A percentile compares a stretch with the other conserved stretches of the same genome.
These are phyloP conservation scores for Drosophila equinoxialis DNA, from an alignment of 1,140 invertebrate species.

Conservation along the genomic window DNA sequence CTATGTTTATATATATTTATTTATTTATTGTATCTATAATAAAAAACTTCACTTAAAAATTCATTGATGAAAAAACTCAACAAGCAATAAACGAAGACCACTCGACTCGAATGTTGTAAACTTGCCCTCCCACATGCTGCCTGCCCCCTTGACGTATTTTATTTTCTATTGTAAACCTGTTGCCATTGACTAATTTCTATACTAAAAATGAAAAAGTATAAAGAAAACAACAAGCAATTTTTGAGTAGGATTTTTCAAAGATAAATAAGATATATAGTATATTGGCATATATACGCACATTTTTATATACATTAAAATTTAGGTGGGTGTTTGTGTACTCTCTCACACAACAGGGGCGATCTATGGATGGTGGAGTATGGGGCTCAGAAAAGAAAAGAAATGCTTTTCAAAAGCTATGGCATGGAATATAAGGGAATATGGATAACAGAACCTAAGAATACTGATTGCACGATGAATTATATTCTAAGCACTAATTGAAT, in stretches of 20 bases:
- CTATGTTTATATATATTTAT: slow-evolving; percentile 5
- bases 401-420: background rate
- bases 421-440: background rate
- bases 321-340: slow-evolving; percentile 3
- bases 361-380: background rate
- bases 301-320: background rate
- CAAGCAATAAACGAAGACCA: slow-evolving; percentile 14
- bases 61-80: slow-evolving; percentile 65
- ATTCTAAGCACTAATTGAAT: too few species aligned
- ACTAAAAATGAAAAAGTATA: slow-evolving; percentile 36
- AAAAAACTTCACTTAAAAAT: slow-evolving; percentile 28
- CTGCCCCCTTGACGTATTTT: slow-evolving; percentile 8
- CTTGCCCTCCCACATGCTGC: slow-evolving; percentile 45
- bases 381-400: background rate
- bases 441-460: too few species aligned
- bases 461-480: too few species aligned
- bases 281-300: slow-evolving; percentile 4
- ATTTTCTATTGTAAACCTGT: slow-evolving; percentile 42
- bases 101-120: slow-evolving; percentile 40
- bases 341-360: background rate
- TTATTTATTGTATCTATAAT: background rate
- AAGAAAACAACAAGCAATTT: slow-evolving; percentile 25
- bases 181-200: slow-evolving; percentile 64
- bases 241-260: slow-evolving; percentile 50
- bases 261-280: slow-evolving; percentile 15